Evolutionary conservation across 1,140 invertebrate genomes (phyloP).

Genomic region (Magallana angulata): DNA sequence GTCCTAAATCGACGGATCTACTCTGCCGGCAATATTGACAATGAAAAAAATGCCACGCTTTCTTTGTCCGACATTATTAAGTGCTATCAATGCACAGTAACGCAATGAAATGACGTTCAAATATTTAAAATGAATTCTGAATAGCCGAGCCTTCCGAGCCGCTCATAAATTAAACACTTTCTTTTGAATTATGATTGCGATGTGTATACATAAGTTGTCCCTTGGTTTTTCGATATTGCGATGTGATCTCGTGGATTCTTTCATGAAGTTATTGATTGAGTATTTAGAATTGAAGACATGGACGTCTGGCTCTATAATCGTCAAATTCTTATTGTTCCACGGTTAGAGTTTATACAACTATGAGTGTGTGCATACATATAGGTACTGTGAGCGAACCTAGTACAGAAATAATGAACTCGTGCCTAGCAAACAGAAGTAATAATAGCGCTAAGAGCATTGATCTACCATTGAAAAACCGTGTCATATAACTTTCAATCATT

Average conservation of each 20-base stretch:
- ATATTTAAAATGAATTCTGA: conserved; percentile 2
- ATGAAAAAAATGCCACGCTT: neutral
- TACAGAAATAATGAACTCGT: neutral
- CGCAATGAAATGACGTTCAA: conserved; percentile 30
- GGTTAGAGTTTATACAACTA: neutral
- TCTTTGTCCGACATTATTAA: conserved; percentile 15
- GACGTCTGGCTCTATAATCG: neutral
- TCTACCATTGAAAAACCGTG: no score
- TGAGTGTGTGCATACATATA: neutral
- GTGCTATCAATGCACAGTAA: conserved; percentile 14
- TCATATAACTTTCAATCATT: no score
- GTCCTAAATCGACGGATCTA: neutral
- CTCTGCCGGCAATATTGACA: neutral
- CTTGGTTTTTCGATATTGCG: neutral
- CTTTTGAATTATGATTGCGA: conserved; percentile 14
- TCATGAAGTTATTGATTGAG: neutral
- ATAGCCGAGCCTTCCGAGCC: neutral
- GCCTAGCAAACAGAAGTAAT: no score
- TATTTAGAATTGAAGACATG: neutral
- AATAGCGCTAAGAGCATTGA: no score
- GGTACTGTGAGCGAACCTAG: neutral
- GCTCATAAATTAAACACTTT: conserved; percentile 27
- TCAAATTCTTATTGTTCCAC: neutral
- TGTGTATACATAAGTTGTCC: conserved; percentile 7
- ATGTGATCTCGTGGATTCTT: neutral